Evolutionary conservation across 2,888 invertebrate genomes (phyloP).

Genomic region (Lepidonotus clava): DNA sequence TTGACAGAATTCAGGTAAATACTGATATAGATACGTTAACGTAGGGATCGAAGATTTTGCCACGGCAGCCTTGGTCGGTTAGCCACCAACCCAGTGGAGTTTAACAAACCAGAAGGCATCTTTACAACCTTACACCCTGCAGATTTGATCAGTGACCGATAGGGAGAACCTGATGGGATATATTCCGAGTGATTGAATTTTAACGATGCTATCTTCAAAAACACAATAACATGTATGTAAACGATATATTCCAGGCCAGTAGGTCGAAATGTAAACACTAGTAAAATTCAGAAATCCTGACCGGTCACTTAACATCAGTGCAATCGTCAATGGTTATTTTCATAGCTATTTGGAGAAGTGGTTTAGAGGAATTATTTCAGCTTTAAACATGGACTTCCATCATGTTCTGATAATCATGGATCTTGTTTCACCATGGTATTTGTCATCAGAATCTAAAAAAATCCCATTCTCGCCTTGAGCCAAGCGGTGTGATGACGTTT

Average conservation of each 20-base stretch:
- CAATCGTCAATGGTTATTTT: too few species aligned
- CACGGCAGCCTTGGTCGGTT: not conserved
- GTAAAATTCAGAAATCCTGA: too few species aligned
- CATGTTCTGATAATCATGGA: not conserved
- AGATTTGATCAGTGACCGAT: too few species aligned
- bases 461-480: not conserved
- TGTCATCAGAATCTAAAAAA: not conserved
- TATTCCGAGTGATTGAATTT: not conserved
- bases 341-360: too few species aligned
- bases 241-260: too few species aligned
- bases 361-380: slow-evolving; percentile 3
- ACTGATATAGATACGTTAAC: not conserved
- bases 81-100: not conserved
- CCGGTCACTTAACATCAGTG: too few species aligned
- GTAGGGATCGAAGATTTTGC: not conserved
- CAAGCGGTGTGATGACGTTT: not conserved
- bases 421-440: not conserved
- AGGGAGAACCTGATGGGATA: not conserved
- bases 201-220: not conserved
- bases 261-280: too few species aligned
- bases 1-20: not conserved
- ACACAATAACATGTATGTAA: not conserved
- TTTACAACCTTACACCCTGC: too few species aligned
- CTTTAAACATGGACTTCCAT: not conserved
- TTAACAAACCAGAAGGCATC: too few species aligned